These are phyloP conservation scores for Dasypogon diadema DNA, from an alignment of 2,888 invertebrate species.

Conservation along the genomic window DNA sequence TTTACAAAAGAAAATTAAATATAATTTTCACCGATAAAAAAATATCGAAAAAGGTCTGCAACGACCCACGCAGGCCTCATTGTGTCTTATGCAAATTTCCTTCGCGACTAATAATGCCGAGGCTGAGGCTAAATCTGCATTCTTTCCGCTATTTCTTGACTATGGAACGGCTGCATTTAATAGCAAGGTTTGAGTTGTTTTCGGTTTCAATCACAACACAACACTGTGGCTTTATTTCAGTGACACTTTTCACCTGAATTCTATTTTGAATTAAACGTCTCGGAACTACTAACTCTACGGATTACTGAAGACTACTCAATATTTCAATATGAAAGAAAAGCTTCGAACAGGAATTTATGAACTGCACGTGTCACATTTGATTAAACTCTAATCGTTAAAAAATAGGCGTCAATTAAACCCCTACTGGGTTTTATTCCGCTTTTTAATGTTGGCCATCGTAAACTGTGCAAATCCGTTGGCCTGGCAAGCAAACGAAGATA, in stretches of 20 bases:
- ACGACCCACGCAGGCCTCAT: conserved; percentile 35
- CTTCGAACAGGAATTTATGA: not conserved
- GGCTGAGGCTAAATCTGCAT: conserved; percentile 4
- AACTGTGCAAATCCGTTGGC: conserved; percentile 22
- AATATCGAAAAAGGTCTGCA: conserved; percentile 13
- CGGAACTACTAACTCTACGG: not conserved
- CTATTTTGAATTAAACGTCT: not conserved
- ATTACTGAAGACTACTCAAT: not conserved
- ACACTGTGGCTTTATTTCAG: not conserved
- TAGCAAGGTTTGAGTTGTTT: not conserved
- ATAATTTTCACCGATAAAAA: conserved; percentile 46
- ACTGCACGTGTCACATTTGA: not conserved
- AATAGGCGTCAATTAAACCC: conserved; percentile 41
- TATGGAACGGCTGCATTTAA: not conserved
- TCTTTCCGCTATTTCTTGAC: conserved; percentile 22
- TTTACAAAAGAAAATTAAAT: conserved; percentile 48
- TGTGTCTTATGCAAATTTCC: conserved; percentile 45
- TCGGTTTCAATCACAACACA: not conserved
- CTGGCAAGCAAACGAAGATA: not conserved
- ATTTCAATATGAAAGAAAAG: not conserved
- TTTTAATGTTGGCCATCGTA: not conserved
- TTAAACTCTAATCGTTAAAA: conserved; percentile 36
- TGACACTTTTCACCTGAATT: not conserved
- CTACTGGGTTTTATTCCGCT: conserved; percentile 32
- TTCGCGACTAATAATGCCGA: conserved; percentile 13